phyloP scores from a whole-genome alignment of 2,888 invertebrate species.

The Anorthoa munda region DNA sequence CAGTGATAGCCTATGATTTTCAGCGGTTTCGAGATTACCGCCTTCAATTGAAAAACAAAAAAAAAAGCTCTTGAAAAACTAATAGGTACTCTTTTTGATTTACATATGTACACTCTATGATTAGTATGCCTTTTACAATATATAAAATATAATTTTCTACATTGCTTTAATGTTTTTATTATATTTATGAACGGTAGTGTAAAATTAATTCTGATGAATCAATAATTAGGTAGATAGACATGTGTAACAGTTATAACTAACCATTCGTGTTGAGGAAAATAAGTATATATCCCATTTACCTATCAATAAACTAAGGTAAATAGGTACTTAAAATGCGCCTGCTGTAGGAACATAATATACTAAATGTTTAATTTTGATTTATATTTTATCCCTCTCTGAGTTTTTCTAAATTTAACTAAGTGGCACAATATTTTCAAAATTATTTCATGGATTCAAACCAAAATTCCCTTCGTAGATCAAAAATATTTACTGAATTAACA shows the following conservation, averaged over 20 bases:
- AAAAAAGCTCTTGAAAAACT: not conserved
- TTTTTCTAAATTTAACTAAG: not conserved
- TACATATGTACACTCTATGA: too few relatives aligned
- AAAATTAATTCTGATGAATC: not conserved
- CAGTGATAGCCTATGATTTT: too few relatives aligned
- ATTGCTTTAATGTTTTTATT: not conserved
- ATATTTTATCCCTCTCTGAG: not conserved
- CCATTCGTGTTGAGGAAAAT: constrained; percentile 16
- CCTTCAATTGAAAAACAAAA: not conserved
- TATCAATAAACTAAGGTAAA: not conserved
- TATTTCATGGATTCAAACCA: too few relatives aligned
- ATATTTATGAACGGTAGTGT: not conserved
- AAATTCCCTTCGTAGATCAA: too few relatives aligned
- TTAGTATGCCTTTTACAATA: too few relatives aligned
- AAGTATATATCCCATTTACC: not conserved
- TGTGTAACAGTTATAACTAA: not conserved
- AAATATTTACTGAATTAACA: too few relatives aligned
- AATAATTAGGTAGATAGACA: too few relatives aligned
- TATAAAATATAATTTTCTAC: not conserved
- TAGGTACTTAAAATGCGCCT: too few relatives aligned
- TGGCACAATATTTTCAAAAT: too few relatives aligned
- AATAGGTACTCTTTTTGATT: too few relatives aligned
- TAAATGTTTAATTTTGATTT: constrained; percentile 1
- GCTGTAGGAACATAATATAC: not conserved
- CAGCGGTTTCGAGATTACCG: not conserved